A percentile compares a stretch with the other conserved stretches of the same genome.
Conservation (phyloP, 2,113 vertebrate species). For the Leptobrachium ailaonicum region DNA sequence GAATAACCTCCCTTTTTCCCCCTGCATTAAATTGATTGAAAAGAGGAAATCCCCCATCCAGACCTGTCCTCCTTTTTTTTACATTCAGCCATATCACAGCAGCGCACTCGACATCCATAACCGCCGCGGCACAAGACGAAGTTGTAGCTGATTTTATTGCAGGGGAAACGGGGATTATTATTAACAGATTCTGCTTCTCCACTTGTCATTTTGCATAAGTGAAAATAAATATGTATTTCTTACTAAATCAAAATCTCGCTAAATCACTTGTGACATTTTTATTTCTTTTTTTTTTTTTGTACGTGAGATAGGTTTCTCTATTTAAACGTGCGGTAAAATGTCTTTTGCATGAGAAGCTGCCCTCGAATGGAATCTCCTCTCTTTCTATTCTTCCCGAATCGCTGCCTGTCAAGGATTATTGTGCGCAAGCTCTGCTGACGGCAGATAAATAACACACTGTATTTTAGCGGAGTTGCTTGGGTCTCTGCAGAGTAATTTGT, state of each 20-base stretch:
- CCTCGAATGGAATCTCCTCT: conserved; percentile 52
- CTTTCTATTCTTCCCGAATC: conserved; percentile 52
- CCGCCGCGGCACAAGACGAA: conserved; percentile 48
- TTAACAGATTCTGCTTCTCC: conserved; percentile 48
- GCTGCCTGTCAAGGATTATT: conserved; percentile 55
- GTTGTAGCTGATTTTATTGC: conserved; percentile 53
- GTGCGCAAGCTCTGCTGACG: conserved; percentile 60
- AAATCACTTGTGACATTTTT: conserved; percentile 55
- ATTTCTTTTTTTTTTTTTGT: too few species aligned
- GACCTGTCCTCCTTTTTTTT: too few species aligned
- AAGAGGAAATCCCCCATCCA: too few species aligned
- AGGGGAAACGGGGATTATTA: conserved; percentile 9
- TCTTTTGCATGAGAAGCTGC: conserved; percentile 56
- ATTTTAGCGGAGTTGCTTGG: conserved; percentile 61
- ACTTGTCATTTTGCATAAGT: conserved; percentile 52
- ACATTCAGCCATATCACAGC: background rate
- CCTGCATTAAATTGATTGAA: too few species aligned
- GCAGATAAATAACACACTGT: conserved; percentile 64
- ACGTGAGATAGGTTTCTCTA: conserved; percentile 51
- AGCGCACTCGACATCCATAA: background rate
- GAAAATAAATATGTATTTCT: conserved; percentile 43
- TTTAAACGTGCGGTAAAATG: conserved; percentile 62
- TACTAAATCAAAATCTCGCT: conserved; percentile 48
- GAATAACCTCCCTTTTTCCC: too few species aligned
- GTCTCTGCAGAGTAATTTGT: conserved; percentile 65